These are phyloP conservation scores for Hyles vespertilio DNA, from an alignment of 1,140 invertebrate genomes.

Conservation along the genomic window DNA sequence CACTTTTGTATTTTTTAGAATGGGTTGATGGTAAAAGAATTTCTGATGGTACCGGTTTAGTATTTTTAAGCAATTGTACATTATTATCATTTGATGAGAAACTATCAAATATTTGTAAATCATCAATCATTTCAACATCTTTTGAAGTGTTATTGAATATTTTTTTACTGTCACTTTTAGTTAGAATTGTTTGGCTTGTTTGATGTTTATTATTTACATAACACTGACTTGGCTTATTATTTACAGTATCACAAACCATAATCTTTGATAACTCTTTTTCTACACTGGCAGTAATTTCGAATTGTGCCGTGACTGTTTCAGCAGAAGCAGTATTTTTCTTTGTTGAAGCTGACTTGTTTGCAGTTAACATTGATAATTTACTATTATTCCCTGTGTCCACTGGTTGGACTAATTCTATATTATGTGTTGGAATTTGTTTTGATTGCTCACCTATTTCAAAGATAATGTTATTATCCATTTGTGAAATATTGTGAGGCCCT, in stretches of 20 bases:
- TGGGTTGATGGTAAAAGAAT: slow-evolving; percentile 42
- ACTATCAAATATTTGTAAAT: slow-evolving; percentile 55
- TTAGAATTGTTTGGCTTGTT: too few relatives aligned
- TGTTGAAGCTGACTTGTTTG: slow-evolving; percentile 33
- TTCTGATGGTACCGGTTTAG: slow-evolving; percentile 41
- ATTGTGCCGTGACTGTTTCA: slow-evolving; percentile 46
- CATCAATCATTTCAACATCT: slow-evolving; percentile 26
- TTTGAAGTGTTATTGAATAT: not conserved
- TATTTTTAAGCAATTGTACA: slow-evolving; percentile 37
- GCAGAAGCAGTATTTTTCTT: slow-evolving; percentile 62
- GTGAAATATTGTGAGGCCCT: slow-evolving; percentile 11
- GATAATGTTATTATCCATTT: slow-evolving; percentile 14
- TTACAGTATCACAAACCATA: slow-evolving; percentile 32
- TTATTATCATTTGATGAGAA: slow-evolving; percentile 41
- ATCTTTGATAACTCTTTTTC: slow-evolving; percentile 52
- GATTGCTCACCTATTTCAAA: slow-evolving; percentile 10
- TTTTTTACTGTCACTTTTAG: not conserved
- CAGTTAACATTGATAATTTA: too few relatives aligned
- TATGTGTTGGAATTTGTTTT: not conserved
- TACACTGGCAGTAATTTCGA: slow-evolving; percentile 58
- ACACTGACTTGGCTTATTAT: slow-evolving; percentile 3
- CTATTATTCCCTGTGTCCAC: too few relatives aligned
- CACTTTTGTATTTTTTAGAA: slow-evolving; percentile 32
- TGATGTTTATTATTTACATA: not conserved
- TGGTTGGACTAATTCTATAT: too few relatives aligned